These are phyloP conservation scores for Aramus guarauna DNA, from an alignment of 2,113 vertebrate genomes.

Conservation along the genomic window DNA sequence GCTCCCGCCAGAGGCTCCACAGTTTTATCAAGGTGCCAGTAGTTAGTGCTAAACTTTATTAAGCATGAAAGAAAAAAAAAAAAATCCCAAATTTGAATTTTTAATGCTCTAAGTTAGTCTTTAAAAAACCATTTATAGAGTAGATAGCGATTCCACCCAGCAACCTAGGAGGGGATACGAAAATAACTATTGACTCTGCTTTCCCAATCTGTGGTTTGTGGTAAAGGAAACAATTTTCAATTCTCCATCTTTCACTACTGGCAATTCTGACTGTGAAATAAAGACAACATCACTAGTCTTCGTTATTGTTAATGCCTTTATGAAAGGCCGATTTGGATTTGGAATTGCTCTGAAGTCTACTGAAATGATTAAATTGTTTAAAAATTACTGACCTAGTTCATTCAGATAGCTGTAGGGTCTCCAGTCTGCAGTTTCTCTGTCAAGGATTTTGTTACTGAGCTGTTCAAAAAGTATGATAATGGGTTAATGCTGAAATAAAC, in stretches of 20 bases:
- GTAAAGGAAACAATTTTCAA: not conserved
- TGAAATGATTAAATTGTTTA: conserved; percentile 39
- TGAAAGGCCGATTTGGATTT: not conserved
- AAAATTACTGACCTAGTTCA: conserved; percentile 88
- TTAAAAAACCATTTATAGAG: not conserved
- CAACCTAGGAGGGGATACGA: not conserved
- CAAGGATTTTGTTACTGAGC: conserved; percentile 86
- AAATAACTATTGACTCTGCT: not conserved
- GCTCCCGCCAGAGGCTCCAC: not conserved
- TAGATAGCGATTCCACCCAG: not conserved
- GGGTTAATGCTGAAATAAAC: conserved; percentile 59
- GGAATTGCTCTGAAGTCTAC: not conserved
- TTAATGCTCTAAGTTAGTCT: not conserved
- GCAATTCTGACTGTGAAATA: not conserved
- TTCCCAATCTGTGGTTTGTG: not conserved
- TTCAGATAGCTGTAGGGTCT: conserved; percentile 93
- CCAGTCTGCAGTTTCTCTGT: conserved; percentile 87
- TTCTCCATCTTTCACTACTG: not conserved
- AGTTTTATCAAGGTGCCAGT: not conserved
- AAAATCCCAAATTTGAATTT: not conserved
- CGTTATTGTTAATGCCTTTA: not conserved
- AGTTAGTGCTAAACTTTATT: not conserved
- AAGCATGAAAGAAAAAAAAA: not conserved
- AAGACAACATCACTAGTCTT: not conserved
- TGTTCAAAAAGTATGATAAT: conserved; percentile 77